A percentile compares a stretch with the other conserved stretches of the same genome.
Conservation (phyloP, 1,140 invertebrate genomes). For the Dreissena rostriformis region DNA sequence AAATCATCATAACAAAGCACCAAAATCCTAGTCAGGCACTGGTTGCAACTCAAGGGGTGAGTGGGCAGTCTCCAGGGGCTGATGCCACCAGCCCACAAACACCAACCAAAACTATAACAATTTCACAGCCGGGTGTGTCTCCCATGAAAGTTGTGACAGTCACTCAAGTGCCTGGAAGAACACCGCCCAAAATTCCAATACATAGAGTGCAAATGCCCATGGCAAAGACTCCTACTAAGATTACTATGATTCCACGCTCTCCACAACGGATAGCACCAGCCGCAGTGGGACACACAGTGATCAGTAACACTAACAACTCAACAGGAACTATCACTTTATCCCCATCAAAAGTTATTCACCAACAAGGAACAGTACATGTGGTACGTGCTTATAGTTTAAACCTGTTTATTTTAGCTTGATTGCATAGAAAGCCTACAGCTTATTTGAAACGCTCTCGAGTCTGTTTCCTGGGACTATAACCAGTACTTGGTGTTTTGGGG, state of each 20-base stretch:
- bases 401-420: too few species aligned
- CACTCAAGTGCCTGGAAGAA: constrained; percentile 53
- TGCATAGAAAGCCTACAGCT: too few species aligned
- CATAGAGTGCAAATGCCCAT: constrained; percentile 79
- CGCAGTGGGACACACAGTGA: constrained; percentile 23
- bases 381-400: constrained; percentile 68
- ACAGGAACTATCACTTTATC: constrained; percentile 83
- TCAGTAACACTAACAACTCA: constrained; percentile 52
- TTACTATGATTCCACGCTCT: constrained; percentile 80
- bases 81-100: constrained; percentile 58
- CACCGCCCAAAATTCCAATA: constrained; percentile 76
- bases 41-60: constrained; percentile 59
- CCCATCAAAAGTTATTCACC: constrained; percentile 80
- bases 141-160: constrained; percentile 58
- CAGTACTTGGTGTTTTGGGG: too few species aligned
- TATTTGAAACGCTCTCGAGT: too few species aligned
- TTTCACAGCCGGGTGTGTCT: constrained; percentile 83
- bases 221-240: constrained; percentile 78
- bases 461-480: too few species aligned
- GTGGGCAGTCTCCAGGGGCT: constrained; percentile 56
- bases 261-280: constrained; percentile 78
- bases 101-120: constrained; percentile 87
- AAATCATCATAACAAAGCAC: constrained; percentile 85
- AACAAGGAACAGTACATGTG: constrained; percentile 66
- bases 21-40: constrained; percentile 75